These are phyloP conservation scores for Fukomys damarensis DNA, from an alignment of 2,113 vertebrate species.

Conservation along the genomic window DNA sequence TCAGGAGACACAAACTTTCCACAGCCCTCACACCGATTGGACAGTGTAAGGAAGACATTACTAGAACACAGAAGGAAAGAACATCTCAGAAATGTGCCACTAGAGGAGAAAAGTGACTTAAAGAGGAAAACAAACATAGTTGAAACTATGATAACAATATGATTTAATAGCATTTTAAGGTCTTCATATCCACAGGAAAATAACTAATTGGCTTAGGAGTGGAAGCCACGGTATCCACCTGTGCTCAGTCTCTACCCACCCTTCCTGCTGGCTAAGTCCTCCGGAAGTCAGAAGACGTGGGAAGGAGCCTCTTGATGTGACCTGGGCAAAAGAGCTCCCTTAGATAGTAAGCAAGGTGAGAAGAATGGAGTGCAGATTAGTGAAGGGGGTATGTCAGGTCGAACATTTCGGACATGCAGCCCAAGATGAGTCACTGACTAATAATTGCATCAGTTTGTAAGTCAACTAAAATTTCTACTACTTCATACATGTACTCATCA, in stretches of 20 bases:
- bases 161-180: not conserved
- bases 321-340: not conserved
- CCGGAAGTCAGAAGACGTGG: not conserved
- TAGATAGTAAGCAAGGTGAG: not conserved
- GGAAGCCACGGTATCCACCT: not conserved
- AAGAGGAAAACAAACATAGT: not conserved
- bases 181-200: not conserved
- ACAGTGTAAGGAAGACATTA: not conserved
- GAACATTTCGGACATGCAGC: conserved; percentile 25
- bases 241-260: not conserved
- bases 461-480: conserved; percentile 31
- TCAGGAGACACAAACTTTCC: not conserved
- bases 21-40: not conserved
- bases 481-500: conserved; percentile 22
- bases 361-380: not conserved
- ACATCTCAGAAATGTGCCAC: not conserved
- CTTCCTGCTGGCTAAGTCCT: not conserved
- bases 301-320: not conserved
- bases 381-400: not conserved
- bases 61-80: not conserved
- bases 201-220: not conserved
- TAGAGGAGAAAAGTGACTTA: not conserved
- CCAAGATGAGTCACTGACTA: not conserved
- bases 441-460: conserved; percentile 32
- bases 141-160: not conserved